Percentiles rank a stretch among this genome's conserved stretches.
Evolutionary conservation across 2,888 invertebrate species (phyloP).

Genomic region (Muscina levida): DNA sequence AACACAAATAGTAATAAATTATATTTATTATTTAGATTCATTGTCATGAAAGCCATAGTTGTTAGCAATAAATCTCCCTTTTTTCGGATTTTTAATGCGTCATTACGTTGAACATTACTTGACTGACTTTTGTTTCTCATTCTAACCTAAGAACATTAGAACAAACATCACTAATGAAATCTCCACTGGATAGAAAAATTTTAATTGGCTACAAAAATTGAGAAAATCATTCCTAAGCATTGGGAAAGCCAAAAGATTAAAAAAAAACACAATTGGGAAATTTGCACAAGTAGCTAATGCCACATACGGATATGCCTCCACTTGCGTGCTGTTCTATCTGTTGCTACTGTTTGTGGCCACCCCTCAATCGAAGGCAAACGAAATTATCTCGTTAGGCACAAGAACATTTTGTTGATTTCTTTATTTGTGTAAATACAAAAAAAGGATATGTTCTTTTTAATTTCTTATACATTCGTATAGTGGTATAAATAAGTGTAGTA

Average conservation of each 20-base stretch:
- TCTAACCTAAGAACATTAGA: neutral
- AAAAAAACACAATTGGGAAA: slow-evolving; percentile 5
- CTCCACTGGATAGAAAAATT: slow-evolving; percentile 18
- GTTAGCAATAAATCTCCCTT: slow-evolving; percentile 29
- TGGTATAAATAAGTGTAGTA: too few species aligned
- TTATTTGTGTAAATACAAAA: slow-evolving; percentile 70
- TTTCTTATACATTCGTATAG: slow-evolving; percentile 38
- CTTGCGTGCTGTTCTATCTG: too few species aligned
- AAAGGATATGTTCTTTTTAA: slow-evolving; percentile 53
- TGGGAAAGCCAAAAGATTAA: slow-evolving; percentile 3
- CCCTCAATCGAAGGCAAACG: slow-evolving; percentile 30
- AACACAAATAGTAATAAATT: slow-evolving; percentile 4
- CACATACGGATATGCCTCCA: neutral
- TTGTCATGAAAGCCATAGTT: neutral
- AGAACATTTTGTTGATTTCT: slow-evolving; percentile 74
- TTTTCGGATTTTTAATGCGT: neutral
- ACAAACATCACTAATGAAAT: slow-evolving; percentile 46
- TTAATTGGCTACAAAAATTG: neutral
- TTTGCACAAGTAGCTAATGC: neutral
- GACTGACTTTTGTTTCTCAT: slow-evolving; percentile 1
- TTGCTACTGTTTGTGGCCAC: slow-evolving; percentile 3
- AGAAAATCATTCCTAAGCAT: slow-evolving; percentile 27
- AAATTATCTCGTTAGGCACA: slow-evolving; percentile 70
- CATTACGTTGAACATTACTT: slow-evolving; percentile 16
- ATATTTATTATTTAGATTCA: neutral